These are phyloP conservation scores for Dorcus hopei DNA, from an alignment of 2,888 invertebrate genomes.

Conservation along the genomic window DNA sequence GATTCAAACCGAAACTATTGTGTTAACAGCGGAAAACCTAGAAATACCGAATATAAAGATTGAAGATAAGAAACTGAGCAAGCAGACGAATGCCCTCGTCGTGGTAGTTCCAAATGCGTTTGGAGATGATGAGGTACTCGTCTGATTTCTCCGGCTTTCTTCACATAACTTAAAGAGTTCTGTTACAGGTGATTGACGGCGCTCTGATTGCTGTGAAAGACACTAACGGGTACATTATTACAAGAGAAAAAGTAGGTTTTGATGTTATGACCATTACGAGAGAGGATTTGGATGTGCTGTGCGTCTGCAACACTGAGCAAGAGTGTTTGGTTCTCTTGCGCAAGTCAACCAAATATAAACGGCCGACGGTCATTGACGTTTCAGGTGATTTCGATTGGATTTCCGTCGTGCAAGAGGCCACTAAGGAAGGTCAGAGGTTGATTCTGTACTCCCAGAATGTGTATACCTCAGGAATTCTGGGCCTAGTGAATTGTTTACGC, in stretches of 20 bases:
- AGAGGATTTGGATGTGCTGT: neutral
- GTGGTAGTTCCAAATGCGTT: conserved; percentile 24
- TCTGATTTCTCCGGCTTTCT: too few relatives aligned
- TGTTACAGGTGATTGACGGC: conserved; percentile 30
- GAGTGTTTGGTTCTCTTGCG: conserved; percentile 12
- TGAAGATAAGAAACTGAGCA: conserved; percentile 59
- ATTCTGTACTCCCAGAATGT: conserved; percentile 58
- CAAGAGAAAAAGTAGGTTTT: conserved; percentile 6
- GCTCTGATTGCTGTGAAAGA: conserved; percentile 1
- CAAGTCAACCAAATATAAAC: neutral
- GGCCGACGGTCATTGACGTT: neutral
- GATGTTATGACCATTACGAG: conserved; percentile 4
- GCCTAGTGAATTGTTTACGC: conserved; percentile 80
- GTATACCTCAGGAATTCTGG: conserved; percentile 71
- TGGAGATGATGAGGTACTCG: neutral
- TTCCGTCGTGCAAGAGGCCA: neutral
- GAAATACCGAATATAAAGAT: conserved; percentile 55
- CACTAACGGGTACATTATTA: conserved; percentile 13
- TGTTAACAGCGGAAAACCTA: conserved; percentile 55
- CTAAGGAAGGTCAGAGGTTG: conserved; percentile 34
- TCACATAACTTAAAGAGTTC: conserved; percentile 46
- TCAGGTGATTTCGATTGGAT: conserved; percentile 4
- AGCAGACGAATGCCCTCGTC: conserved; percentile 34
- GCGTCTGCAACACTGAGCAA: neutral
- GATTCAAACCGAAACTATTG: conserved; percentile 63